Base-by-base conservation (phyloP, 1,140 invertebrate species). In the Aphelinus certus region DNA sequence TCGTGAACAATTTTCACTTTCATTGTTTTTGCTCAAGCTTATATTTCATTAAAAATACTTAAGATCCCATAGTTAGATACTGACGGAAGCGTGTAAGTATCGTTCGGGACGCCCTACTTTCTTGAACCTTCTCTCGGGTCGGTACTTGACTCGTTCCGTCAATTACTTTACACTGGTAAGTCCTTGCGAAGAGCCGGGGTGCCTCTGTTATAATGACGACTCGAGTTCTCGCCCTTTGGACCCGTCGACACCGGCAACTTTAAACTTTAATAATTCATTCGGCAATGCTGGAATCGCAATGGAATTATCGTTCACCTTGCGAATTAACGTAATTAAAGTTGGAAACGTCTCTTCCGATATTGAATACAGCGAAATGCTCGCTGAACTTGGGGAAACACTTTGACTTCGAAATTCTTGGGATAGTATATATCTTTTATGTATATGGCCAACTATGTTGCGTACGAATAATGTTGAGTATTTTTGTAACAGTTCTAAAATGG, bases 161-260 rank as follows among this genome's bases (percentile, higher is more conserved):
- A 64, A 64, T 64, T 64, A 64, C 51, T 64, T 64, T 64, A 64
- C 62, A 64, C 62, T n/a, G 62, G 6, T 64, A 64, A 64, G 62
- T 64, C 45, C 10, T n/a, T 64, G 7, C 7, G n/a, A 48, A n/a
- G 47, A 64, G 9, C 26, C 10, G 57, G 45, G 26, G 62, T 49
- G 47, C 46, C 48, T 64, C 47, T 10, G 48, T 64, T 49, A 64
- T 49, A 64, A 64, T 48, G 47, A 48, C 7, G 62, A 49, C 47
- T 64, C 42, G 47, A 4, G 7, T 49, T 64, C 51, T 64, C 47
- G 62, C n/a, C 51, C 61, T 48, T 9, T 7, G 10, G 10, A 48
- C 26, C 10, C 47, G 47, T 64, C 10, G 26, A 26, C 26, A 26
- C 26, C 3, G 10, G 62, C 48, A 64, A 64, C 43, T 46, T n/a